Base-by-base conservation (phyloP, 2,797 vertebrate genomes). In the Ispidina picta region DNA sequence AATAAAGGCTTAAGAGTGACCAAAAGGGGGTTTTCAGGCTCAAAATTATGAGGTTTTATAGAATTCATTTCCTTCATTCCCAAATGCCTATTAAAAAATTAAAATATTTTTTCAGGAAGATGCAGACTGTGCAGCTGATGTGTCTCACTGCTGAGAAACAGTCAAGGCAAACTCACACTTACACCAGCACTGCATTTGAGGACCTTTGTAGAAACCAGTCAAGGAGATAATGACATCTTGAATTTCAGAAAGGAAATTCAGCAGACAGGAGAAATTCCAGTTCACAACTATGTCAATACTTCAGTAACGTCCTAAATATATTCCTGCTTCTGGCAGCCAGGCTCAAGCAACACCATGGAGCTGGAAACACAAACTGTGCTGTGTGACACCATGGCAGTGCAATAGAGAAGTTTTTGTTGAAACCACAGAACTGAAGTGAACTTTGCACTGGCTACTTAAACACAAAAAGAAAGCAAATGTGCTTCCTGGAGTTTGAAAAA, bases 401-500 rank as follows among this genome's bases (percentile, higher is more conserved):
- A 78, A 80, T 28, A 77, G 89, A 94, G 82, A 52, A 74, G 93
- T 88, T 89, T 94, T 85, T 93, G 95, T 85, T 59, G 63, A 62
- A 90, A 83, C 51, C 87, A 87, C 68, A 33, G 86, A 48, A 83
- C 93, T 80, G 88, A 91, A 81, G 46, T 93, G 84, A 94, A 87
- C 93, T 94, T 86, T 90, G 93, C 89, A 83, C 84, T 0, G 13
- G 92, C 95, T 94, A 87, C 94, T 89, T 90, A 41, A 87, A 90
- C 91, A 77, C 84, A 85, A 23, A 87, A 78, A 69, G 76, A 75
- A 90, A 94, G 86, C 69, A 93, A 94, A 94, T 81, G 86, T 93
- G 90, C 82, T 95, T 95, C 94, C 92, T 96, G 93, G 37, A 94
- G 86, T 21, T 41, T 87, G 89, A 93, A 93, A 93, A 90, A 15